Base-by-base conservation (phyloP, 2,113 vertebrate genomes). In the Pelodiscus sinensis region DNA sequence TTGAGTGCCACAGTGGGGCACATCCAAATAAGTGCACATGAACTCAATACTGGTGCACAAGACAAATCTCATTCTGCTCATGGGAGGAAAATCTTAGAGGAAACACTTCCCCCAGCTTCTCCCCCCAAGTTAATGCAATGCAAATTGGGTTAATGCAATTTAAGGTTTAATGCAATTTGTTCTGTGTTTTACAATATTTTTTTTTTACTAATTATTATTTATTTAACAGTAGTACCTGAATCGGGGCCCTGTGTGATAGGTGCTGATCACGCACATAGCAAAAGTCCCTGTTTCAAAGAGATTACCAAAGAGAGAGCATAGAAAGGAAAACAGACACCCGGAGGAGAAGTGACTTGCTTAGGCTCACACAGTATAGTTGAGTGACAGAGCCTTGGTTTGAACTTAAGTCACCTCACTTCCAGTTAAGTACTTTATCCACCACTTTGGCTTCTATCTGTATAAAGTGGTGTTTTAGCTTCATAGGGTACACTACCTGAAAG, bases 291-390 rank as follows among this genome's bases (percentile, higher is more conserved):
- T 91, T 81, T 86, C 57, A 82, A 7, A 38, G 51, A 85, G 38
- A 2, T 0, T 77, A 0, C 51, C 9, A 31, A 79, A 62, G 90
- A 84, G 15, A 16, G 25, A 81, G 65, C 44, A 5, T 35, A 31
- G 60, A 78, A 88, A 21, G 78, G 44, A 84, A 73, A 55, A 11
- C 10, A 57, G 56, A 84, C 54, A 31, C 18, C 82, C n/a, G 52
- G 38, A 27, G 78, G 18, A 52, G 55, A 86, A 55, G 56, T 85
- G 15, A 14, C 78, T 90, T 91, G 9, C 54, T 80, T 44, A 90
- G 44, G 9, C 84, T 38, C 18, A 60, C 25, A 52, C 2, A 2
- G 9, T 35, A 35, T 21, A 78, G 44, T 9, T 50, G 38, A 84
- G 21, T n/a, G 73, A 31, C 18, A 44, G 81, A 86, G 21, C n/a